Percentiles rank a stretch among this genome's conserved stretches.
These are phyloP conservation scores for Palythoa caribaeorum DNA, from an alignment of 92 coral and sea anemone genomes.

Conservation along the genomic window DNA sequence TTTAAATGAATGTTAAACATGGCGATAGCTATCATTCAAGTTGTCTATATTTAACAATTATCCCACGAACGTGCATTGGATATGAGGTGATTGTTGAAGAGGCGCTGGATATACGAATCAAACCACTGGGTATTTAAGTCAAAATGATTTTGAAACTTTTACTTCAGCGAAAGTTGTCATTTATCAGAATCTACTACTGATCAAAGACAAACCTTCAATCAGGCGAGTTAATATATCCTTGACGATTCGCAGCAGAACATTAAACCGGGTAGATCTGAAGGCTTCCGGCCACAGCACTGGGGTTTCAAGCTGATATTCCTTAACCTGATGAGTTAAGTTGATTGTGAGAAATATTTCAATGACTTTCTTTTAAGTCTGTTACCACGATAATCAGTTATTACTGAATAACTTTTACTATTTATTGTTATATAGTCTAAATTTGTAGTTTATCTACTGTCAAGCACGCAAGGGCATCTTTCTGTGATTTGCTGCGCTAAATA, in stretches of 20 bases:
- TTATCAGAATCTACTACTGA: not conserved
- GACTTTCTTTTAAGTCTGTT: not conserved
- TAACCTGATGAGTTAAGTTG: slow-evolving; percentile 56
- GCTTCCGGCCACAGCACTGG: slow-evolving; percentile 73
- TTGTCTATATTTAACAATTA: no score
- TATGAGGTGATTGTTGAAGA: no score
- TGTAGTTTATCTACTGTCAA: no score
- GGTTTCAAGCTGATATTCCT: slow-evolving; percentile 77
- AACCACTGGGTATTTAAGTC: not conserved
- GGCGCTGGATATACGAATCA: not conserved
- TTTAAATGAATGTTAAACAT: no score
- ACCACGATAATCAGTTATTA: no score
- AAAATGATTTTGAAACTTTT: not conserved
- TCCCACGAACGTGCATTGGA: no score
- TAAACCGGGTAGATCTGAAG: slow-evolving; percentile 72
- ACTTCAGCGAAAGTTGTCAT: not conserved
- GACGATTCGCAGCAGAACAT: slow-evolving; percentile 75
- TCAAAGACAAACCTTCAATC: slow-evolving; percentile 62
- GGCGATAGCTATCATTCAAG: not conserved
- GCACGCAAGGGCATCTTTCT: no score
- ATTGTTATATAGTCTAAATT: no score
- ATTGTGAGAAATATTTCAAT: not conserved
- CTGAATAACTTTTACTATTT: no score
- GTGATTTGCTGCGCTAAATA: no score
- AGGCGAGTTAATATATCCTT: slow-evolving; percentile 71